Conservation (phyloP, 2,797 vertebrate genomes). For the Macroramphosus scolopax region DNA sequence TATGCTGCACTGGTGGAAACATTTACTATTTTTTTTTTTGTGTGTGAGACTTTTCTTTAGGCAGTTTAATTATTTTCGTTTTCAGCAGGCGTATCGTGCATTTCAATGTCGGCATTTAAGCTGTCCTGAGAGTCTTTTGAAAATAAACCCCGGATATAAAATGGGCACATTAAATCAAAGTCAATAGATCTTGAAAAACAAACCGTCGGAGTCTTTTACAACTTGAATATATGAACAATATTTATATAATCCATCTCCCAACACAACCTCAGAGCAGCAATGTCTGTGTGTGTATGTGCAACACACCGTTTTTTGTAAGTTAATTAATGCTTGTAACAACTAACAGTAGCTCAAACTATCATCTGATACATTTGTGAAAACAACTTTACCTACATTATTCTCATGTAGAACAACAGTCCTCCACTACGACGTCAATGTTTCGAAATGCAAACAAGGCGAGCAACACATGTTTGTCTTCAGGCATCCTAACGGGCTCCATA, state of each 20-base stretch:
- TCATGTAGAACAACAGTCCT: neutral
- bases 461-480: constrained; percentile 65
- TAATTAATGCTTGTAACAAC: neutral
- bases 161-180: constrained; percentile 51
- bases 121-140: constrained; percentile 41
- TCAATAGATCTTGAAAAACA: constrained; percentile 46
- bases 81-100: constrained; percentile 51
- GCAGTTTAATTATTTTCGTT: constrained; percentile 70
- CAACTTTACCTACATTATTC: constrained; percentile 15
- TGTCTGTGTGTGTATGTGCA: neutral
- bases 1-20: constrained; percentile 55
- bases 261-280: constrained; percentile 9
- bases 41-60: constrained; percentile 24
- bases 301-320: constrained; percentile 11
- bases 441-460: constrained; percentile 46
- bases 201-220: constrained; percentile 34
- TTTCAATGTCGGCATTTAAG: constrained; percentile 62
- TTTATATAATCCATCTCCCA: constrained; percentile 21
- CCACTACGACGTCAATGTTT: constrained; percentile 21
- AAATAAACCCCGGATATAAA: constrained; percentile 56
- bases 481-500: constrained; percentile 36
- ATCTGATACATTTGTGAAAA: neutral
- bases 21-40: constrained; percentile 45
- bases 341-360: constrained; percentile 4
- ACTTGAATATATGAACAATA: constrained; percentile 34